Base-by-base conservation (phyloP, 2,113 vertebrate species). In the Sebastes schlegelii region DNA sequence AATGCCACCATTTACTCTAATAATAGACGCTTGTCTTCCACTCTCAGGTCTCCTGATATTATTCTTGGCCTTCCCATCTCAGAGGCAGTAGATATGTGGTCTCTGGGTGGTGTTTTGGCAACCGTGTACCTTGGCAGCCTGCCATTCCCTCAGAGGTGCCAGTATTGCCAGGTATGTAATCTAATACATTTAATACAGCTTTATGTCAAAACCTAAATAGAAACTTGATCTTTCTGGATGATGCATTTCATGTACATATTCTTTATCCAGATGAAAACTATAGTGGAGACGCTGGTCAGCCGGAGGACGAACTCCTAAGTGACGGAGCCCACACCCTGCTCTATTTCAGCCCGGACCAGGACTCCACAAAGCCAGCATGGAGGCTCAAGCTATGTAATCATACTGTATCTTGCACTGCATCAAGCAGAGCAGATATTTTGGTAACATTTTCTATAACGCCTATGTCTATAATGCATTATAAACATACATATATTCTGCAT, bases 21-120 rank as follows among this genome's bases (percentile, higher is more conserved):
- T 26, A 14, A 23, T 5, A 67, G n/a, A 49, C 4, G n/a, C n/a
- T 48, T 16, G 21, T 49, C 45, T 49, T 8, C 45, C 13, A 4
- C 7, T n/a, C 54, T 45, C n/a, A 73, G 42, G 71, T 73, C n/a
- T 46, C n/a, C 42, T 14, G 52, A 72, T 46, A 54, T 60, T 11
- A 23, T 46, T 60, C 34, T 57, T 19, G 69, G 19, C 40, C 52
- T 57, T 57, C 52, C 52, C 10, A 1, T 70, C 16, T 13, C 68
- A 13, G 52, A 71, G 12, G 69, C 52, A 16, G 57, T 58, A 23
- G 54, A 45, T 7, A 3, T 58, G 13, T 60, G 70, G 55, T 68
- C 65, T 51, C 11, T 68, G 43, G 62, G 13, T 77, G 49, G 5
- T 26, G 61, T 65, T 65, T 23, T 75, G 73, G 16, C 26, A 40